These are phyloP conservation scores for Acleris literana DNA, from an alignment of 2,888 invertebrate genomes.

Conservation along the genomic window DNA sequence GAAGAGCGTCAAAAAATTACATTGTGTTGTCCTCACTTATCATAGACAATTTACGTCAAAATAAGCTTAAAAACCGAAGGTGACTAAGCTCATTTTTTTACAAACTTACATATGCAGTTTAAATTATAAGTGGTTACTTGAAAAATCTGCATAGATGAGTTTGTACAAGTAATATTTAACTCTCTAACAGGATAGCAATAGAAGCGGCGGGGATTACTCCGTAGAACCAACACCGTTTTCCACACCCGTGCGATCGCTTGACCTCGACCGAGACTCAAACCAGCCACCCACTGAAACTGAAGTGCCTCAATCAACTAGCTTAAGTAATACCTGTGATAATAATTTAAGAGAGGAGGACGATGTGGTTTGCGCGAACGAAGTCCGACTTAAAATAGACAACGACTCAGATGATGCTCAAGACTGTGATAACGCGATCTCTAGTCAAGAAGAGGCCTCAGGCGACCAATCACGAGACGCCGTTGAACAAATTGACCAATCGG, in stretches of 20 bases:
- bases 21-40: slow-evolving; percentile 73
- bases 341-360: slow-evolving; percentile 80
- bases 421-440: slow-evolving; percentile 34
- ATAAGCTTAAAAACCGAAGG: slow-evolving; percentile 39
- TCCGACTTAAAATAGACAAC: slow-evolving; percentile 19
- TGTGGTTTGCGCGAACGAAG: slow-evolving; percentile 64
- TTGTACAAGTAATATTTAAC: slow-evolving; percentile 48
- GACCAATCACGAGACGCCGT: slow-evolving; percentile 21
- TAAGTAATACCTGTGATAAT: slow-evolving; percentile 80
- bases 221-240: slow-evolving; percentile 70
- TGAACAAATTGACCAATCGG: slow-evolving; percentile 5
- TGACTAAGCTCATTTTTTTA: slow-evolving; percentile 42
- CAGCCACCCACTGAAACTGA: slow-evolving; percentile 34
- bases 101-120: slow-evolving; percentile 51
- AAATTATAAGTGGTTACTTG: slow-evolving; percentile 3
- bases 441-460: slow-evolving; percentile 16
- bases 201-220: slow-evolving; percentile 66
- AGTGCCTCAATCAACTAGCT: slow-evolving; percentile 55
- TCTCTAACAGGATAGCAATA: slow-evolving; percentile 79
- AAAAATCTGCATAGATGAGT: slow-evolving; percentile 55
- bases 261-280: slow-evolving; percentile 43
- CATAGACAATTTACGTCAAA: slow-evolving; percentile 72
- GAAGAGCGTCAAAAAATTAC: slow-evolving; percentile 39
- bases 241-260: slow-evolving; percentile 69
- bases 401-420: slow-evolving; percentile 35